Evolutionary conservation across 1,140 invertebrate genomes (phyloP).

Genomic region (Rhynchophorus ferrugineus): DNA sequence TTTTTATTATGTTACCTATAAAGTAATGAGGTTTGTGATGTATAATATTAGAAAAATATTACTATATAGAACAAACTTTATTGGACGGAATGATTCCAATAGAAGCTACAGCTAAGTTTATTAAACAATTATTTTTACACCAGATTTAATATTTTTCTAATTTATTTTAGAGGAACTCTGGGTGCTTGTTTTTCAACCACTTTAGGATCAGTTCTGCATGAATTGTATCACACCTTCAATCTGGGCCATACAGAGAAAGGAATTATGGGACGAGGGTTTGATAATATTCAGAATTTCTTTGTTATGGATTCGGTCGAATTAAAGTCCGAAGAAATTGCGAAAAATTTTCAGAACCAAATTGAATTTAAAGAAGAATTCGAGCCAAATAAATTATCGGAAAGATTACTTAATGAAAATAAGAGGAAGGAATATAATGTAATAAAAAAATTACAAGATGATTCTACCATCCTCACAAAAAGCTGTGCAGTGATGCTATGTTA

Average conservation of each 20-base stretch:
- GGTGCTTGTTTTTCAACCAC: slow-evolving; percentile 88
- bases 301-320: slow-evolving; percentile 47
- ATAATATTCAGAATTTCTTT: slow-evolving; percentile 74
- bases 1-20: too few species aligned
- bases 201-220: slow-evolving; percentile 87
- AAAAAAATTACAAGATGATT: slow-evolving; percentile 41
- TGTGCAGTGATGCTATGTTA: slow-evolving; percentile 59
- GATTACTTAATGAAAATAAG: slow-evolving; percentile 46
- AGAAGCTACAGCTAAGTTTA: too few species aligned
- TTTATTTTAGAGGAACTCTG: slow-evolving; percentile 58
- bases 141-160: too few species aligned
- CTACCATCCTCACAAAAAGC: slow-evolving; percentile 58
- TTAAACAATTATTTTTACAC: too few species aligned
- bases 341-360: slow-evolving; percentile 19
- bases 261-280: slow-evolving; percentile 92
- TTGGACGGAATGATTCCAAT: too few species aligned
- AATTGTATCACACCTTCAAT: slow-evolving; percentile 91
- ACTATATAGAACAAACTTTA: too few species aligned
- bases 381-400: slow-evolving; percentile 43
- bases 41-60: too few species aligned
- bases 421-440: slow-evolving; percentile 43
- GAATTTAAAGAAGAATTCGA: slow-evolving; percentile 30
- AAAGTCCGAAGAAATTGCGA: slow-evolving; percentile 40
- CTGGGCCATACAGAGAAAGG: slow-evolving; percentile 83
- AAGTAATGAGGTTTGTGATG: too few species aligned